Conservation (phyloP, 1,140 invertebrate species). For the Bathynomus jamesi region DNA sequence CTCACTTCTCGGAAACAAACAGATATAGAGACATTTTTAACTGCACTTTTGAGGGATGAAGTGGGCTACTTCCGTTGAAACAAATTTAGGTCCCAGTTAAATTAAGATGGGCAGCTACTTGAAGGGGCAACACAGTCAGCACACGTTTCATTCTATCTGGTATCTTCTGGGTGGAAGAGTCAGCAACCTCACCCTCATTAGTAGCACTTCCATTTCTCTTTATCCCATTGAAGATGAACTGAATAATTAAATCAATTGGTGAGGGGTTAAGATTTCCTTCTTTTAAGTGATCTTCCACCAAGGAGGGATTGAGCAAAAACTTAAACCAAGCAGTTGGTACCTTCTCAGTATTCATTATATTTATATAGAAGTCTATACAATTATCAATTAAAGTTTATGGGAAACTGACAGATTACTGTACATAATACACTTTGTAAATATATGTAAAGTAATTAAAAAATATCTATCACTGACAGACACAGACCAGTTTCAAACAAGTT, state of each 20-base stretch:
- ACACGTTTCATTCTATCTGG: constrained; percentile 22
- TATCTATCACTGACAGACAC: no score
- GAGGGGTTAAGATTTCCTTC: constrained; percentile 23
- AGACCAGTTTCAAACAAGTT: no score
- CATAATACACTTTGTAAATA: no score
- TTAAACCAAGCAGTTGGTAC: constrained; percentile 27
- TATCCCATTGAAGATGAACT: constrained; percentile 25
- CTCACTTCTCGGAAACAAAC: no score
- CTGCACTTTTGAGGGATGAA: no score
- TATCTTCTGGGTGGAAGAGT: constrained; percentile 13
- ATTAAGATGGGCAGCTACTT: constrained; percentile 22
- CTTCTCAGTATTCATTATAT: background rate
- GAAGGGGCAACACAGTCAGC: constrained; percentile 17
- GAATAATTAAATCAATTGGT: constrained; percentile 22
- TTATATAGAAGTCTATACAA: no score
- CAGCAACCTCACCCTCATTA: constrained; percentile 20
- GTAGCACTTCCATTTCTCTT: constrained; percentile 22
- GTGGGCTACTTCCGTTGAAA: constrained; percentile 28
- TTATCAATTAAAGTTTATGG: no score
- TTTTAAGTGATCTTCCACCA: constrained; percentile 26
- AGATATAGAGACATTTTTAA: no score
- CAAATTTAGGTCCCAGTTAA: constrained; percentile 19
- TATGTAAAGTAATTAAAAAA: no score
- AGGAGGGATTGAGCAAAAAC: constrained; percentile 31
- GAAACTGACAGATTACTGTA: no score